phyloP scores from a whole-genome alignment of 1,140 invertebrate species.

The Nixonia krombeini region DNA sequence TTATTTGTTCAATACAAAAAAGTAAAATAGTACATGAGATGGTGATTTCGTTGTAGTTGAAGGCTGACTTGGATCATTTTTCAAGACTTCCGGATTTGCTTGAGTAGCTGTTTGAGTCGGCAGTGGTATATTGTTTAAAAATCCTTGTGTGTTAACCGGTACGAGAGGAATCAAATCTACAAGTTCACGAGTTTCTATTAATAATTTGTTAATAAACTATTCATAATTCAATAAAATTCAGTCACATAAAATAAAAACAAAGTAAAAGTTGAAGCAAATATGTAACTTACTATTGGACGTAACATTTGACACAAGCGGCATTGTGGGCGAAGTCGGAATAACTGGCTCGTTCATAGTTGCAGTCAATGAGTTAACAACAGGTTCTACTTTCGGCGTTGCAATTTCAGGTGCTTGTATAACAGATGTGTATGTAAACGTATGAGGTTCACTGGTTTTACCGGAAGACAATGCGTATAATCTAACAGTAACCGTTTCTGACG shows the following conservation, averaged over 20 bases:
- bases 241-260: not conserved
- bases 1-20: not conserved
- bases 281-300: slow-evolving; percentile 28
- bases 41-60: slow-evolving; percentile 40
- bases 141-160: slow-evolving; percentile 47
- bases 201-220: too few species aligned
- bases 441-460: slow-evolving; percentile 90
- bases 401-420: slow-evolving; percentile 56
- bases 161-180: slow-evolving; percentile 53
- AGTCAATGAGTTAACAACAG: slow-evolving; percentile 6
- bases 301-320: slow-evolving; percentile 22
- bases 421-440: slow-evolving; percentile 87
- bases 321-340: slow-evolving; percentile 27
- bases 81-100: slow-evolving; percentile 50
- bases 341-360: slow-evolving; percentile 22
- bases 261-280: too few species aligned
- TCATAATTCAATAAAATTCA: too few species aligned
- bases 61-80: slow-evolving; percentile 63
- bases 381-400: slow-evolving; percentile 20
- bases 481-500: slow-evolving; percentile 78
- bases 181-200: too few species aligned
- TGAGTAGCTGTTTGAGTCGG: slow-evolving; percentile 26
- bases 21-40: slow-evolving; percentile 15
- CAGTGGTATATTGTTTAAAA: slow-evolving; percentile 52
- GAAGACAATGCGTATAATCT: slow-evolving; percentile 88